Conservation (phyloP, 2,888 invertebrate genomes). For the Drosophila acutilabella region DNA sequence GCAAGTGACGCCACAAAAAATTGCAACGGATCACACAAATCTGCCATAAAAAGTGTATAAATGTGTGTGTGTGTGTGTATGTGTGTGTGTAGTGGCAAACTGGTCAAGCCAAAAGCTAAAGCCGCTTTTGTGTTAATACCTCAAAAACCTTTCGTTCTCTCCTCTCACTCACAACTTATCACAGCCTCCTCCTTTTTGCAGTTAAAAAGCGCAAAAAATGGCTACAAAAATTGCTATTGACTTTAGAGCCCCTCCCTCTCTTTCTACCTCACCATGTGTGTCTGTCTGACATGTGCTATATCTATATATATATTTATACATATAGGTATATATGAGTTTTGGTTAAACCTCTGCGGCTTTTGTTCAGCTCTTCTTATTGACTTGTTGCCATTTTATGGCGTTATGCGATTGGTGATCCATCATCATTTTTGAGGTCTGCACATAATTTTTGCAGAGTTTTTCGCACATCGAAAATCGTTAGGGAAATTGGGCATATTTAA, state of each 20-base stretch:
- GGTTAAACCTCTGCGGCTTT: slow-evolving; percentile 52
- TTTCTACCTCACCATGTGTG: slow-evolving; percentile 7
- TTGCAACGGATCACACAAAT: slow-evolving; percentile 83
- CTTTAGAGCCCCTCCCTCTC: slow-evolving; percentile 36
- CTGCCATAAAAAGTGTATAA: slow-evolving; percentile 77
- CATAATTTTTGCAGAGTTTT: slow-evolving; percentile 74
- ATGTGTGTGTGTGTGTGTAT: slow-evolving; percentile 24
- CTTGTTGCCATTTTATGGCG: slow-evolving; percentile 81
- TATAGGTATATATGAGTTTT: slow-evolving; percentile 16
- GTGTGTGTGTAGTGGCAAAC: slow-evolving; percentile 34
- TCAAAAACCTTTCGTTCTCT: slow-evolving; percentile 63
- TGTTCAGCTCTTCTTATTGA: slow-evolving; percentile 65
- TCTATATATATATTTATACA: background rate
- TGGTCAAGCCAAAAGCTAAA: slow-evolving; percentile 69
- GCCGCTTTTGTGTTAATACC: slow-evolving; percentile 80
- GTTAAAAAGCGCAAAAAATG: slow-evolving; percentile 68
- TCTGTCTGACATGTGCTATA: slow-evolving; percentile 48
- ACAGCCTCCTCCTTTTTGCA: slow-evolving; percentile 22
- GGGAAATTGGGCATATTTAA: slow-evolving; percentile 59
- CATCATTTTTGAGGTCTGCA: slow-evolving; percentile 77
- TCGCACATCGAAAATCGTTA: slow-evolving; percentile 65
- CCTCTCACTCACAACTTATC: background rate
- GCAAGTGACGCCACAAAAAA: slow-evolving; percentile 66
- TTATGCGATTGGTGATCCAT: slow-evolving; percentile 85
- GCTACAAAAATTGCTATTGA: slow-evolving; percentile 74